These are phyloP conservation scores for Apocheima hispidaria DNA, from an alignment of 2,888 invertebrate species.

Conservation along the genomic window DNA sequence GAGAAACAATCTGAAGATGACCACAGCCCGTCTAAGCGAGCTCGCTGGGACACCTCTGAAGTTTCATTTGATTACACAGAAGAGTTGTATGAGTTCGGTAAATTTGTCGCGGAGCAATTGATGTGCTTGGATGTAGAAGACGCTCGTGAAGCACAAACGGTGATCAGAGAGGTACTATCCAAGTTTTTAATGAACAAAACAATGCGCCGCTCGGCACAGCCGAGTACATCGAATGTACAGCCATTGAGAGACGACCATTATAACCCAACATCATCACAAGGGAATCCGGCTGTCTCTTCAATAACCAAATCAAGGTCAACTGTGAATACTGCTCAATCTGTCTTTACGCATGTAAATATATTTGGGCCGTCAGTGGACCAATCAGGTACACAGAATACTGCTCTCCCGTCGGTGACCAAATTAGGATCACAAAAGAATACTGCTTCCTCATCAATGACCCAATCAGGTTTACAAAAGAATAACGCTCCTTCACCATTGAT, in stretches of 20 bases:
- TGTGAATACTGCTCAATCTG: neutral
- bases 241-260: neutral
- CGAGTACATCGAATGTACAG: neutral
- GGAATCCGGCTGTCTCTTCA: neutral
- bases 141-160: neutral
- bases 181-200: neutral
- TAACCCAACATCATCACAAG: neutral
- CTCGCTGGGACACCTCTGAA: neutral
- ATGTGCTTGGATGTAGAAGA: neutral
- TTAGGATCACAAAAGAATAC: neutral
- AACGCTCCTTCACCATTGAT: too few species aligned
- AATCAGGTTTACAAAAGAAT: too few species aligned
- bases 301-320: neutral
- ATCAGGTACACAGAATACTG: neutral
- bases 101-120: constrained; percentile 1
- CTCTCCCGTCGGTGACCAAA: neutral
- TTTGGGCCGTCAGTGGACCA: neutral
- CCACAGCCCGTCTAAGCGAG: neutral
- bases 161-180: neutral
- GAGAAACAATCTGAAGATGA: neutral
- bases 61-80: neutral
- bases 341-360: neutral
- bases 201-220: neutral
- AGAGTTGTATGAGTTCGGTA: neutral
- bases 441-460: neutral